Percentiles rank a stretch among this genome's conserved stretches.
phyloP scores from a whole-genome alignment of 2,113 vertebrate genomes.

The Chelonoidis abingdonii region DNA sequence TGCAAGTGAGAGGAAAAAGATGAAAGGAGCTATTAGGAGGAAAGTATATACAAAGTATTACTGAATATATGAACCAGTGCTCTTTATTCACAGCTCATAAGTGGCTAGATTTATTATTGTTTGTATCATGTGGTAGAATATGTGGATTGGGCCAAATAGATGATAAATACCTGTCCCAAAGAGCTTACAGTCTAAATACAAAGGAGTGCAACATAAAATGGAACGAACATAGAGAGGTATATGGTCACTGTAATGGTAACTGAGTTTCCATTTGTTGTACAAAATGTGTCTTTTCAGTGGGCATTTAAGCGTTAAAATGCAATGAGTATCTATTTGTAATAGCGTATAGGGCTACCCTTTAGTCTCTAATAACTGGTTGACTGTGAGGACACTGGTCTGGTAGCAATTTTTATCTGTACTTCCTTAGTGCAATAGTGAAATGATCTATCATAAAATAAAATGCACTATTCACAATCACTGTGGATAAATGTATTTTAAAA shows the following conservation, averaged over 20 bases:
- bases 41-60: not conserved
- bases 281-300: not conserved
- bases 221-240: not conserved
- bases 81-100: not conserved
- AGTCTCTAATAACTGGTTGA: conserved; percentile 16
- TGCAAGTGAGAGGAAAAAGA: not conserved
- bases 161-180: not conserved
- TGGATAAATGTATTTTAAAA: not conserved
- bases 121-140: not conserved
- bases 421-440: not conserved
- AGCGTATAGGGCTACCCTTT: not conserved
- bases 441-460: not conserved
- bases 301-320: not conserved
- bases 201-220: not conserved
- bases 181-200: not conserved
- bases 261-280: not conserved
- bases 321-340: not conserved
- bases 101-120: not conserved
- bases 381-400: conserved; percentile 2
- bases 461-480: not conserved
- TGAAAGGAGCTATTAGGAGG: not conserved
- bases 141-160: not conserved
- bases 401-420: conserved; percentile 13
- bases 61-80: not conserved
- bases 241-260: not conserved